Base-by-base conservation (phyloP, 1,140 invertebrate genomes). In the Ectropis grisescens region DNA sequence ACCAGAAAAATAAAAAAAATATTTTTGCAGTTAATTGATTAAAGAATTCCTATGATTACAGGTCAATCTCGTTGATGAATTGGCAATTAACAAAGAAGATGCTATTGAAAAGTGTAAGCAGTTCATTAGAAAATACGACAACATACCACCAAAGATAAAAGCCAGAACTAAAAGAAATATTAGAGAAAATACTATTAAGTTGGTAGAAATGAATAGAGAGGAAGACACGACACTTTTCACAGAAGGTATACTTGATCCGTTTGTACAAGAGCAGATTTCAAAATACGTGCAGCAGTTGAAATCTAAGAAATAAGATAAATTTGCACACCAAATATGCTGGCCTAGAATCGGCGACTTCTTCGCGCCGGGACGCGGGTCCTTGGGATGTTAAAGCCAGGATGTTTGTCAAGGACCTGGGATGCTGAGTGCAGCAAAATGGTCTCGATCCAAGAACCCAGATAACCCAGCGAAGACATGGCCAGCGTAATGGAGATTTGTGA, bases 61-160 rank as follows among this genome's bases (percentile, higher is more conserved):
- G 68, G 82, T 90, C 39, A 88, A 90, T 7, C 59, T 94, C 0
- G 83, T 95, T 4, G 92, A 95, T 82, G 90, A 92, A 71, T 55
- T 91, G n/a, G 90, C 85, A 11, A 57, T 67, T 11, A 82, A 85
- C 55, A 91, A 91, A 61, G 80, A 84, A 14, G 87, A 90, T 29
- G 87, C 86, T 0, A 68, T 92, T 2, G 53, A 59, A 0, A 89
- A 86, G 59, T 88, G 88, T 36, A 82, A 87, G 40, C 57, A 82
- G 9, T 92, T 89, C 47, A 83, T 92, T 13, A 50, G 51, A 2
- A 71, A 64, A 25, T 91, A 86, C 62, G 68, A 80, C 13, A 87
- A 82, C 39, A 87, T 91, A 41, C 68, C 87, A 29, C 74, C 67
- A 8, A 24, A 72, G 22, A 89, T 87, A 0, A 83, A 88, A 48